A percentile compares a stretch with the other conserved stretches of the same genome.
Evolutionary conservation across 2,113 vertebrate species (phyloP).

Genomic region (Gasterosteus aculeatus): DNA sequence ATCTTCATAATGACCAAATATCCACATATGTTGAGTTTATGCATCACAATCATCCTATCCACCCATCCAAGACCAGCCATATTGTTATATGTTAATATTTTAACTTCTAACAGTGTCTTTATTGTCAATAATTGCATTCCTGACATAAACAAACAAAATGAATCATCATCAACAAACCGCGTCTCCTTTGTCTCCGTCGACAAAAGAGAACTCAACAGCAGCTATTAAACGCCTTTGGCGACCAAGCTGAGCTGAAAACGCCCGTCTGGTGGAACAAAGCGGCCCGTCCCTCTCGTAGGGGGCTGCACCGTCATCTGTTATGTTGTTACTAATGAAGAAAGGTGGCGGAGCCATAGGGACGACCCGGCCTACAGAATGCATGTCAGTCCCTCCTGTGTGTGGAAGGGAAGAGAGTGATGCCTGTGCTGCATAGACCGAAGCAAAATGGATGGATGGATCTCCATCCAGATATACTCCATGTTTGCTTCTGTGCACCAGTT

Average conservation of each 20-base stretch:
- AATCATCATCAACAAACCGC: background rate
- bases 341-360: slow-evolving; percentile 6
- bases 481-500: background rate
- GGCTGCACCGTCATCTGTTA: slow-evolving; percentile 14
- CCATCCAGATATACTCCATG: background rate
- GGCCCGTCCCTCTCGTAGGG: slow-evolving; percentile 2
- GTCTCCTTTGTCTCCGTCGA: slow-evolving; percentile 13
- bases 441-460: background rate
- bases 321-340: slow-evolving; percentile 13
- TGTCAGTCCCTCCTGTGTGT: background rate
- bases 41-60: background rate
- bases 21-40: background rate
- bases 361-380: slow-evolving; percentile 14
- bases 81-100: background rate
- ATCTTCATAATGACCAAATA: background rate
- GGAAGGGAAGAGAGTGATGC: background rate
- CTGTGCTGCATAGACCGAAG: background rate
- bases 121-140: background rate
- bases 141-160: background rate
- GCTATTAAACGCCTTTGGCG: slow-evolving; percentile 17
- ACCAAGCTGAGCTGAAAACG: slow-evolving; percentile 29
- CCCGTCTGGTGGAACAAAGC: slow-evolving; percentile 22
- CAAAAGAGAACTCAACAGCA: slow-evolving; percentile 15
- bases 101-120: background rate
- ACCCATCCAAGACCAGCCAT: background rate